A percentile compares a stretch with the other conserved stretches of the same genome.
Evolutionary conservation across 1,140 invertebrate species (phyloP).

Genomic region (Vanessa atalanta): DNA sequence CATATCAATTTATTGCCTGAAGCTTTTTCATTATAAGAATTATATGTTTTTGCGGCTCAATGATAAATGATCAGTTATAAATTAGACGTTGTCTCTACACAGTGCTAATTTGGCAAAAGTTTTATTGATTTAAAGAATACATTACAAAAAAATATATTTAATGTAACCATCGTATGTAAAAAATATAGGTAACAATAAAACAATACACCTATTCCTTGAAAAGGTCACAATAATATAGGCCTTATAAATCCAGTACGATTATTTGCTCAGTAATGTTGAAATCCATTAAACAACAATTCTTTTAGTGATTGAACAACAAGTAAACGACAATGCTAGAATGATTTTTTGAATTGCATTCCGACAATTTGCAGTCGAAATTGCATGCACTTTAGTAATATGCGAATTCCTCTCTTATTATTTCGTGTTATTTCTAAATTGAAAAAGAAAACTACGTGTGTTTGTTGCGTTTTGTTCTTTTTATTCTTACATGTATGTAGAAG

Average conservation of each 20-base stretch:
- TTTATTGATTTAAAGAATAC: constrained; percentile 27
- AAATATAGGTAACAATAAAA: neutral
- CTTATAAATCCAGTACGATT: constrained; percentile 71
- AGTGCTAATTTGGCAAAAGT: constrained; percentile 19
- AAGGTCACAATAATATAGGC: constrained; percentile 24
- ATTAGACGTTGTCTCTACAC: constrained; percentile 19
- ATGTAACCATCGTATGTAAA: neutral
- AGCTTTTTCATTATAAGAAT: constrained; percentile 25
- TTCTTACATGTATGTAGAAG: neutral
- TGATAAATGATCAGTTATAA: constrained; percentile 20
- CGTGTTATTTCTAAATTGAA: constrained; percentile 25
- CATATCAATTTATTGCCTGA: constrained; percentile 23
- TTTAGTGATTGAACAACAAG: constrained; percentile 77
- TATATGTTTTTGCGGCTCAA: constrained; percentile 19
- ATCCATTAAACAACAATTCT: constrained; percentile 79
- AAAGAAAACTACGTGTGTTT: constrained; percentile 19
- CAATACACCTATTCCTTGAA: neutral
- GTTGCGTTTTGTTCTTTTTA: neutral
- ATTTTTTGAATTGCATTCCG: constrained; percentile 74
- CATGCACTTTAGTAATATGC: constrained; percentile 45
- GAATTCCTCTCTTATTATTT: constrained; percentile 25
- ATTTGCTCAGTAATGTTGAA: constrained; percentile 79
- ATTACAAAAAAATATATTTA: neutral
- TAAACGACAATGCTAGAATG: constrained; percentile 68
- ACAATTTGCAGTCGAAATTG: constrained; percentile 73